These are phyloP conservation scores for Phocides pigmalion DNA, from an alignment of 1,140 invertebrate genomes.

Conservation along the genomic window DNA sequence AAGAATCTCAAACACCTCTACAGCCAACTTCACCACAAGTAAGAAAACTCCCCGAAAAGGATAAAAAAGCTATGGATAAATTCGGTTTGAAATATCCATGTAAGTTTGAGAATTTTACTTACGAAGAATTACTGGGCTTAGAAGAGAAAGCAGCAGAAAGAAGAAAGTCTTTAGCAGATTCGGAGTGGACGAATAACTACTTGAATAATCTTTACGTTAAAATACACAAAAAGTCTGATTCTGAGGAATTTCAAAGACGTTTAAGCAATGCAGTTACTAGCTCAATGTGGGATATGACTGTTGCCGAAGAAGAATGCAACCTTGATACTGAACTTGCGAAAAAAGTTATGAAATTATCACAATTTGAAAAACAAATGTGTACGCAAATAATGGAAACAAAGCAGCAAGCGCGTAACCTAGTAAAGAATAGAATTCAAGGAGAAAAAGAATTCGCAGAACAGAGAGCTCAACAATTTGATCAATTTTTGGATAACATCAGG, in stretches of 20 bases:
- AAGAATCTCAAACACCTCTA: constrained; percentile 52
- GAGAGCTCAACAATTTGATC: constrained; percentile 75
- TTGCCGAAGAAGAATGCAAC: constrained; percentile 79
- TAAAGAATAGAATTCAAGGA: constrained; percentile 79
- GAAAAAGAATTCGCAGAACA: constrained; percentile 77
- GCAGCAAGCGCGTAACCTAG: constrained; percentile 81
- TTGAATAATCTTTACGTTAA: constrained; percentile 63
- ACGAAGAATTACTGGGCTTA: constrained; percentile 64
- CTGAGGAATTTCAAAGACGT: constrained; percentile 73
- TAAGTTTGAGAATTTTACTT: constrained; percentile 66
- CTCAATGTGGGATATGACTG: constrained; percentile 67
- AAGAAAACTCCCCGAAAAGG: constrained; percentile 46
- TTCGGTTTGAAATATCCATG: constrained; percentile 67
- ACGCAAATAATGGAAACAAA: constrained; percentile 85
- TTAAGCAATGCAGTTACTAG: constrained; percentile 64
- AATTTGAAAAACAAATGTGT: constrained; percentile 86
- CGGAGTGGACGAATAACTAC: constrained; percentile 68
- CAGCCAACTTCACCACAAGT: constrained; percentile 23
- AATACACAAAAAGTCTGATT: constrained; percentile 63
- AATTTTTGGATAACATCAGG: constrained; percentile 73
- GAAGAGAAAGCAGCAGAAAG: constrained; percentile 58
- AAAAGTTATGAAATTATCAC: constrained; percentile 84
- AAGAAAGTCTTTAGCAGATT: constrained; percentile 55
- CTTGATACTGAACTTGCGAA: constrained; percentile 80
- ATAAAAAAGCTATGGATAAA: constrained; percentile 68